phyloP scores from a whole-genome alignment of 2,888 invertebrate species.

The Doris montereyensis region DNA sequence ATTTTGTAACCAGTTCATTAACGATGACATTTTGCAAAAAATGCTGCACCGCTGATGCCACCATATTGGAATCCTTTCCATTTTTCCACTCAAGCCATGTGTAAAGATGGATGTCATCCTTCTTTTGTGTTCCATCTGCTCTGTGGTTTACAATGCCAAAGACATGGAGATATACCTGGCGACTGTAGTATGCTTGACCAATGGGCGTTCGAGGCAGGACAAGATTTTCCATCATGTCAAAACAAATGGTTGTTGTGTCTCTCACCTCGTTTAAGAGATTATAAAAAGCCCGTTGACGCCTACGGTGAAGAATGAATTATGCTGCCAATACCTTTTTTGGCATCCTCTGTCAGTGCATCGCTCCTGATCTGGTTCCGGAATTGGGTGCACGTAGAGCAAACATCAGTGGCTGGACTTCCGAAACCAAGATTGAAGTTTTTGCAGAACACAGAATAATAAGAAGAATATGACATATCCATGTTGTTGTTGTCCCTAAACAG shows the following conservation, averaged over 20 bases:
- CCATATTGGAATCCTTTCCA: slow-evolving; percentile 8
- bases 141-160: slow-evolving; percentile 3
- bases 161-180: slow-evolving; percentile 6
- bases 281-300: slow-evolving; percentile 28
- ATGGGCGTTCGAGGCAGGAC: slow-evolving; percentile 33
- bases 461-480: neutral
- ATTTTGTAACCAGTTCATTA: too few relatives aligned
- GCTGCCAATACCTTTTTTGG: neutral
- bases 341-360: too few relatives aligned
- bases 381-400: slow-evolving; percentile 28
- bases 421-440: slow-evolving; percentile 34
- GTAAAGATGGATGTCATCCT: neutral
- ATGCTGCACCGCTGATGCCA: neutral
- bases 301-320: slow-evolving; percentile 23
- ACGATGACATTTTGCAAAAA: neutral
- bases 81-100: neutral
- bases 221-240: slow-evolving; percentile 41
- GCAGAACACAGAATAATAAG: slow-evolving; percentile 24
- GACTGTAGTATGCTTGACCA: slow-evolving; percentile 13
- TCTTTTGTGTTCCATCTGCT: neutral
- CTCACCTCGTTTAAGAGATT: slow-evolving; percentile 26
- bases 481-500: slow-evolving; percentile 27
- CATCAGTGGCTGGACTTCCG: slow-evolving; percentile 32
- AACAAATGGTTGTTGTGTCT: slow-evolving; percentile 27
- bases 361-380: too few relatives aligned